Percentiles rank a stretch among this genome's conserved stretches.
Evolutionary conservation across 2,888 invertebrate genomes (phyloP).

Genomic region (Cataglyphis altisquamis): DNA sequence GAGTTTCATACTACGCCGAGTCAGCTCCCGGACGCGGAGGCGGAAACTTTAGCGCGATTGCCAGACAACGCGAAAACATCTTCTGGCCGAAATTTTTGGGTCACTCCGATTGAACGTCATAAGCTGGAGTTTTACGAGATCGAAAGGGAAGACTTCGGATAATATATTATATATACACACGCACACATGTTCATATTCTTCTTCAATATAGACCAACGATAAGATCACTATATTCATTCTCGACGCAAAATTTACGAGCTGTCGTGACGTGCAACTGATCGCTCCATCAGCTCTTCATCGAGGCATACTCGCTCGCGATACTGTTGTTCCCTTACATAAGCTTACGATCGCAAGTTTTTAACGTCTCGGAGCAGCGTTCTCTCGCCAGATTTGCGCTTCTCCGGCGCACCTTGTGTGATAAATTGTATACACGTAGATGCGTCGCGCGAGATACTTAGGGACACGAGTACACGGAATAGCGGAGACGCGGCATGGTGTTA

Average conservation of each 20-base stretch:
- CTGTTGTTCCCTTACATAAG: neutral
- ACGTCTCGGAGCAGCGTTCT: neutral
- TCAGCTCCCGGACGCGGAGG: constrained; percentile 27
- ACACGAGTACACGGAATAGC: constrained; percentile 57
- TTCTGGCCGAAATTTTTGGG: constrained; percentile 39
- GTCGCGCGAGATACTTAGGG: constrained; percentile 62
- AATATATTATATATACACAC: neutral
- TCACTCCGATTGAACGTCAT: constrained; percentile 46
- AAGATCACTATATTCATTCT: constrained; percentile 9
- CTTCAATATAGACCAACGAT: neutral
- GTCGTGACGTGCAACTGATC: neutral
- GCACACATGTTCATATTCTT: neutral
- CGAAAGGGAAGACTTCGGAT: neutral
- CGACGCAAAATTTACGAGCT: constrained; percentile 35
- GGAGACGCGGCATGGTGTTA: constrained; percentile 61
- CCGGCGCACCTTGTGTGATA: constrained; percentile 22
- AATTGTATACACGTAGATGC: constrained; percentile 46
- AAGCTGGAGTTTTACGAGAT: constrained; percentile 47
- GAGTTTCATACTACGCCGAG: constrained; percentile 78
- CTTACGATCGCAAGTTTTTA: constrained; percentile 8
- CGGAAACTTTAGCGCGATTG: constrained; percentile 48
- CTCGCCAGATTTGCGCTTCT: neutral
- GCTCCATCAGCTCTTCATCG: neutral
- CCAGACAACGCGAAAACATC: constrained; percentile 35
- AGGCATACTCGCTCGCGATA: neutral